Evolutionary conservation across 2,113 vertebrate species (phyloP).

Genomic region (Campylomormyrus tamandua): DNA sequence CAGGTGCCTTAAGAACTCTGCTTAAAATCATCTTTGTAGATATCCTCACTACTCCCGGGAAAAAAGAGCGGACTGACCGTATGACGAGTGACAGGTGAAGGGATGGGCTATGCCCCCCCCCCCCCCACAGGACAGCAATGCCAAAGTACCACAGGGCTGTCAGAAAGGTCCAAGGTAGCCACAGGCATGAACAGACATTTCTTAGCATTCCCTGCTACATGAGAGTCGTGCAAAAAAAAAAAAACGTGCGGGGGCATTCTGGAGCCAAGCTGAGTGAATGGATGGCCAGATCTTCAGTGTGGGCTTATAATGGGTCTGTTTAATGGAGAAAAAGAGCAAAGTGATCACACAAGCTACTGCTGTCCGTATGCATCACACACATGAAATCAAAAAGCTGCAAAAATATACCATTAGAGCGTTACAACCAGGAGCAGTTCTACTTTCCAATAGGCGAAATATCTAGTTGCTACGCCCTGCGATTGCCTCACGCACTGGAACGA

Average conservation of each 20-base stretch:
- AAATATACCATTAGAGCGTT: background rate
- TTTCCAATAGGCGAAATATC: background rate
- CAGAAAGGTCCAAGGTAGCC: background rate
- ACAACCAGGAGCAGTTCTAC: background rate
- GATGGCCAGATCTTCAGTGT: background rate
- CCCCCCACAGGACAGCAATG: background rate
- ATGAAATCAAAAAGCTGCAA: background rate
- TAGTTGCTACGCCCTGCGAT: no score
- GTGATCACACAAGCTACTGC: background rate
- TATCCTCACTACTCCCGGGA: background rate
- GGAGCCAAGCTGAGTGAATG: background rate
- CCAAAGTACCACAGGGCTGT: background rate
- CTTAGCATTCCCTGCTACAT: background rate
- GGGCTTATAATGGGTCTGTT: background rate
- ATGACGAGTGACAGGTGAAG: background rate
- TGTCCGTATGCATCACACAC: background rate
- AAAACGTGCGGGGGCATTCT: background rate
- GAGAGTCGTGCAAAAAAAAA: background rate
- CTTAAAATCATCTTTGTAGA: background rate
- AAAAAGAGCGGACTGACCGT: background rate
- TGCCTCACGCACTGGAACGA: background rate
- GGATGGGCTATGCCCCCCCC: background rate
- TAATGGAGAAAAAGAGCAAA: background rate
- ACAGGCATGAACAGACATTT: slow-evolving; percentile 10
- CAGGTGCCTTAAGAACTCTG: background rate